Evolutionary conservation across 2,797 vertebrate species (phyloP), one percentile per base, ranked within the genome.

Genomic region (Meda fulgida): DNA sequence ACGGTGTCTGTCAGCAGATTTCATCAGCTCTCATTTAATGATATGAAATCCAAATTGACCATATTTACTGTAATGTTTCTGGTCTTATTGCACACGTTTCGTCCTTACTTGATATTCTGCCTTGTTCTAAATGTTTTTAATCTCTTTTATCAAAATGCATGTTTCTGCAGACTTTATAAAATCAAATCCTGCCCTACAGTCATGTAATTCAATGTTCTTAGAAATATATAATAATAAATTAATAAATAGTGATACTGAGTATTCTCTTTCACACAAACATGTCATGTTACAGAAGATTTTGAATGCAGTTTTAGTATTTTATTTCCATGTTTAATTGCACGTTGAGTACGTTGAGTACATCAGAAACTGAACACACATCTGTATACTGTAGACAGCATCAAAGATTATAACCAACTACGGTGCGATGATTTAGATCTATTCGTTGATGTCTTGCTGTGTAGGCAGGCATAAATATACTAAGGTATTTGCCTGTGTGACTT

Each of bases 11-110:
- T 78, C 83, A 84, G 75, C 75, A 78, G 51, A 53, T 78, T 78
- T 70, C 10, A n/a, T 84, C 82, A 67, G 82, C 72, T 70, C 29
- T 36, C 51, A 51, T 65, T 67, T 67, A n/a, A 67, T n/a, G 65
- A 66, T 16, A 53, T 53, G 16, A 81, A 58, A 71, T 72, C 69
- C 14, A 40, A 58, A 81, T 81, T 13, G 23, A 23, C 36, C 34
- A 13, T 19, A 18, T 69, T 77, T 67, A 19, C 48, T 67, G 23
- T 14, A 69, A 80, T 19, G 31, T 46, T 40, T 43, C 69, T 43
- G 21, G 13, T 26, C 38, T 43, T 43, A 78, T 40, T 77, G 53
- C 36, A 77, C 53, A 77, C 5, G n/a, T 40, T 60, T 11, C 7
- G n/a, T n/a, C 1, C 5, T 19, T 55, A 38, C 23, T 77, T 16